Evolutionary conservation across 2,888 invertebrate genomes (phyloP), one percentile per base, ranked within the genome.

Genomic region (Unio pictorum): DNA sequence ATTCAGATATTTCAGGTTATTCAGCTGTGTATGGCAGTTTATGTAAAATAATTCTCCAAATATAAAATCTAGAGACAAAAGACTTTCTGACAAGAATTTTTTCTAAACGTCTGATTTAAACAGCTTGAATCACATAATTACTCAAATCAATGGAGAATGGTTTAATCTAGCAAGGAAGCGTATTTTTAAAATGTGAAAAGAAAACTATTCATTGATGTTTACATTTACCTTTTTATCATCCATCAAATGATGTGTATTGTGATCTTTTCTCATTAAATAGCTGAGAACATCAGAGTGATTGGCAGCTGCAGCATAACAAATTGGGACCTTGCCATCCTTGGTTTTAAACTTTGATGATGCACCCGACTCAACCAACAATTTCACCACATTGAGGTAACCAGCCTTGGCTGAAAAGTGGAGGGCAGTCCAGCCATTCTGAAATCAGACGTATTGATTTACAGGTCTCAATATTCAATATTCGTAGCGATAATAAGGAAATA

Each of bases 281-380:
- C 96, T 95, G 68, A 99, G 92, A 18, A 99, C 98, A 84, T 96
- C 96, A 84, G 97, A 95, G 91, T 99, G 99, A 73, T 97, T 97
- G 91, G 97, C 96, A 23, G 97, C 96, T 45, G 99, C 98, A 20
- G 99, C 99, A 88, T 98, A 98, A 95, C 98, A 98, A 81, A 99
- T 95, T 1, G 99, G 97, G 18, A 97, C 96, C 88, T 97, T 97
- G 65, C 98, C 98, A 79, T 98, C 94, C 91, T 97, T 97, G 0
- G 98, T 98, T 72, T 88, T 87, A 72, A 85, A 78, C 55, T 96
- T 96, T 0, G 99, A 97, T 0, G 97, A 97, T 5, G 98, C 99
- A 57, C 98, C 98, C 75, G 97, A 96, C 91, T 99, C 98, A 61
- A 96, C 95, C 71, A 99, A 92, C 65, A 99, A 92, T 89, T 96